Conservation (phyloP, 2,797 vertebrate species). For the Tragopan temminckii region DNA sequence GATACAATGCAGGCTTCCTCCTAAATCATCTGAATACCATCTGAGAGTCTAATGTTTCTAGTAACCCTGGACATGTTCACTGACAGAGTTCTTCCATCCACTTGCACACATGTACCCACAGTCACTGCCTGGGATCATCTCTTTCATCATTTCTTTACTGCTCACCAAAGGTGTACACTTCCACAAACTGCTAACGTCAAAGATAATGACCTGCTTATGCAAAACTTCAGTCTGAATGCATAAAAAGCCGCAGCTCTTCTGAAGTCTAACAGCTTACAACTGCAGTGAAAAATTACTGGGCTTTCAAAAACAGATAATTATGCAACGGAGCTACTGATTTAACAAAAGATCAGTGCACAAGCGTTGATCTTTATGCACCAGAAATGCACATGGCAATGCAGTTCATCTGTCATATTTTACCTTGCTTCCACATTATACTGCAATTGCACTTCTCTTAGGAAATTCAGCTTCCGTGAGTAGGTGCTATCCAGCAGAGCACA, state of each 20-base stretch:
- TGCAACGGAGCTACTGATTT: not conserved
- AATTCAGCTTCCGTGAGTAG: not conserved
- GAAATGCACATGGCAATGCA: not conserved
- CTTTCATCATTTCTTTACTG: not conserved
- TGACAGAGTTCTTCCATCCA: not conserved
- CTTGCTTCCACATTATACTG: not conserved
- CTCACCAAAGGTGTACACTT: not conserved
- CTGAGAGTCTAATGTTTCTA: not conserved
- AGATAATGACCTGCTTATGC: not conserved
- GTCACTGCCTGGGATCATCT: not conserved
- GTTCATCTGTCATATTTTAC: not conserved
- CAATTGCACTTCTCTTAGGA: not conserved
- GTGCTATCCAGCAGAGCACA: fast-evolving
- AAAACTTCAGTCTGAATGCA: not conserved
- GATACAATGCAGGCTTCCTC: not conserved
- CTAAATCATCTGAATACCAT: not conserved
- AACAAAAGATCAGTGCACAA: not conserved
- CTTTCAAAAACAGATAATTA: not conserved
- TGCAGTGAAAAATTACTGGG: not conserved
- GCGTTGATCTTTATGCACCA: not conserved
- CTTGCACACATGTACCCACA: not conserved
- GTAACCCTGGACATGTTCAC: fast-evolving
- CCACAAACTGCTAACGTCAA: not conserved
- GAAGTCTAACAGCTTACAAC: not conserved
- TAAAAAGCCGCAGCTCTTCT: not conserved